Evolutionary conservation across 2,797 vertebrate species (phyloP).

Genomic region (Melanotaenia maccullochi): DNA sequence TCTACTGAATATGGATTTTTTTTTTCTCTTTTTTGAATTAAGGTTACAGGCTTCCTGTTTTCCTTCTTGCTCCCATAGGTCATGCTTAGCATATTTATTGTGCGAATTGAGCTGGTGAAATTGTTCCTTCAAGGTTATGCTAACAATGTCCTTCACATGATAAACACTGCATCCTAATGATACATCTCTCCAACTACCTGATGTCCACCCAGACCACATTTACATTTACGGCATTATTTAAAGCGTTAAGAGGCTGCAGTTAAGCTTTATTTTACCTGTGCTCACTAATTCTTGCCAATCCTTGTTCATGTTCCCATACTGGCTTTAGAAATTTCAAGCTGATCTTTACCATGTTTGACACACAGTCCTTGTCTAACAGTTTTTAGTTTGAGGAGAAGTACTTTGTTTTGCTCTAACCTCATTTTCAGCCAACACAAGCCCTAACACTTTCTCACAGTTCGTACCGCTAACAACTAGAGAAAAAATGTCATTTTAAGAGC

Average conservation of each 20-base stretch:
- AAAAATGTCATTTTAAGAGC: not conserved
- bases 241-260: slow-evolving; percentile 30
- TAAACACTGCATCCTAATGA: slow-evolving; percentile 52
- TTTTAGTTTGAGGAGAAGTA: not conserved
- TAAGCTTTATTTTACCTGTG: not conserved
- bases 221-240: slow-evolving; percentile 25
- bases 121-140: slow-evolving; percentile 58
- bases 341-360: not conserved
- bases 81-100: slow-evolving; percentile 56
- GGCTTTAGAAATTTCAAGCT: not conserved
- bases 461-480: not conserved
- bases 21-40: not conserved
- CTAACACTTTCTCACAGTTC: not conserved
- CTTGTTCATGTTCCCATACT: not conserved
- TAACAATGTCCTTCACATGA: slow-evolving; percentile 49
- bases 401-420: not conserved
- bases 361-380: not conserved
- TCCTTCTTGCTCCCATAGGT: slow-evolving; percentile 33
- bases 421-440: not conserved
- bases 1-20: slow-evolving; percentile 17
- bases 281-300: not conserved
- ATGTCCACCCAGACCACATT: slow-evolving; percentile 19
- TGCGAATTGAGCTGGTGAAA: slow-evolving; percentile 27
- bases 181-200: slow-evolving; percentile 27
- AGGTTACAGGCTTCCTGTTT: slow-evolving; percentile 17